These are phyloP conservation scores for Lycaena phlaeas DNA, from an alignment of 2,888 invertebrate genomes.

Conservation along the genomic window DNA sequence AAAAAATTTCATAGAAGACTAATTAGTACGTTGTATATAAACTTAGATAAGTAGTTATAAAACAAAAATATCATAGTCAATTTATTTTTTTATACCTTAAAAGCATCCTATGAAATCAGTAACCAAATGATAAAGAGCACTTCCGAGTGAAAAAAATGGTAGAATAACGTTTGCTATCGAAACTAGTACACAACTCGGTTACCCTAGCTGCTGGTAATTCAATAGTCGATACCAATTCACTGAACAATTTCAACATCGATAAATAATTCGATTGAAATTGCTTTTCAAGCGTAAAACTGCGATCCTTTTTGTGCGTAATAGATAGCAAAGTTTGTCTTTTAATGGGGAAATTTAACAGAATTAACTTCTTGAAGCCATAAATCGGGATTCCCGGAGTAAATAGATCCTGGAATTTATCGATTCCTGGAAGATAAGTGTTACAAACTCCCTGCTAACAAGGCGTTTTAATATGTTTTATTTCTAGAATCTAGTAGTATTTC, in stretches of 20 bases:
- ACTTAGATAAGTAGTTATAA: no score
- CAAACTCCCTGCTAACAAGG: constrained; percentile 1
- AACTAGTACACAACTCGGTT: constrained; percentile 6
- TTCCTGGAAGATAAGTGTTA: not conserved
- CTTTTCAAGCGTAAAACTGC: constrained; percentile 8
- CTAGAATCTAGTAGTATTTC: no score
- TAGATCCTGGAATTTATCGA: constrained; percentile 6
- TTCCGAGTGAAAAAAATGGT: not conserved
- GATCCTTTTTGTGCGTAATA: constrained; percentile 7
- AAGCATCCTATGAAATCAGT: no score
- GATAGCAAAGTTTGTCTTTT: constrained; percentile 6
- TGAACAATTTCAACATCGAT: constrained; percentile 9
- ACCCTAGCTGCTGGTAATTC: constrained; percentile 7
- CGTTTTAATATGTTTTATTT: not conserved
- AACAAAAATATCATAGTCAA: no score
- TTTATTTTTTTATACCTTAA: no score
- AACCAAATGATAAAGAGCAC: no score
- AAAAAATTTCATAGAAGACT: no score
- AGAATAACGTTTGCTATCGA: not conserved
- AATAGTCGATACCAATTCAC: constrained; percentile 8
- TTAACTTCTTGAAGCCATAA: constrained; percentile 7
- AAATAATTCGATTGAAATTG: constrained; percentile 10
- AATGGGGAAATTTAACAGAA: constrained; percentile 8
- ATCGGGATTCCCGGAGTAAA: constrained; percentile 6
- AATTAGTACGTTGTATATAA: no score